Conservation (phyloP, 2,888 invertebrate species). For the Erpobdella octoculata region DNA sequence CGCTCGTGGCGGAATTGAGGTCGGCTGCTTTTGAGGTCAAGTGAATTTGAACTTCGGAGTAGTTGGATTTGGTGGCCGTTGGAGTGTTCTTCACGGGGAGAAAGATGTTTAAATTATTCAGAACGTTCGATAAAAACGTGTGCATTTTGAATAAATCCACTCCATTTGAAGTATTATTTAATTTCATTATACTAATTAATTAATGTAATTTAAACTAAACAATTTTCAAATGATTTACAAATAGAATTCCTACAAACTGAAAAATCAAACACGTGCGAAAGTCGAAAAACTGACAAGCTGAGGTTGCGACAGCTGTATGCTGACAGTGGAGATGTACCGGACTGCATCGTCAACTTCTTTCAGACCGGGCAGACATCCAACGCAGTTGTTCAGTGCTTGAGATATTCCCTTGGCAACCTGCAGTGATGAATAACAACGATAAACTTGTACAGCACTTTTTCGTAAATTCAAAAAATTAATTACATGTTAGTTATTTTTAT, state of each 20-base stretch:
- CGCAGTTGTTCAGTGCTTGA: slow-evolving; percentile 62
- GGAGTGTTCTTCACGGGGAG: no score
- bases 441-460: neutral
- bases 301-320: slow-evolving; percentile 54
- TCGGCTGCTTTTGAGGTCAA: slow-evolving; percentile 65
- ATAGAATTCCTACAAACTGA: neutral
- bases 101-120: no score
- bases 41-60: neutral
- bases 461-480: neutral
- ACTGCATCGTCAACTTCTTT: slow-evolving; percentile 84
- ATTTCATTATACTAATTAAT: neutral
- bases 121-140: no score
- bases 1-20: slow-evolving; percentile 73
- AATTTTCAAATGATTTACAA: neutral
- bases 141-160: no score
- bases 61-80: neutral
- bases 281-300: slow-evolving; percentile 43
- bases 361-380: slow-evolving; percentile 83
- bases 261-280: neutral
- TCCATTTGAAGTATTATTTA: no score
- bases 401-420: slow-evolving; percentile 55
- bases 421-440: no score
- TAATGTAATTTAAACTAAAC: neutral
- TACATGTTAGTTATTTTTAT: neutral
- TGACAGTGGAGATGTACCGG: slow-evolving; percentile 61